These are phyloP conservation scores for Drosophila ambigua DNA, from an alignment of 1,140 invertebrate genomes.

Conservation along the genomic window DNA sequence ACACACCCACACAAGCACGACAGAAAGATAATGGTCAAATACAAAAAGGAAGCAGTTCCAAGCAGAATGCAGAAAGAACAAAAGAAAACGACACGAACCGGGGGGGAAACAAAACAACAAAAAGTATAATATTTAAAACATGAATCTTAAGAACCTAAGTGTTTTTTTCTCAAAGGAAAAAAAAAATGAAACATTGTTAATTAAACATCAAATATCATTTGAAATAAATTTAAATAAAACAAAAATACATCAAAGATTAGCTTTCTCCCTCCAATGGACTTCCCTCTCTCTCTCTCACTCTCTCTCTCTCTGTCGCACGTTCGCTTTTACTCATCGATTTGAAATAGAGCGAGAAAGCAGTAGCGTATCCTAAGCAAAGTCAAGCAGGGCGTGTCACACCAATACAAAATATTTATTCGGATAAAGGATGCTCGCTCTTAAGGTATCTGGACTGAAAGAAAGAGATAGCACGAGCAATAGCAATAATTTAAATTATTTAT, in stretches of 20 bases:
- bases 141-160: conserved; percentile 77
- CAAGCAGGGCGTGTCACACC: no score
- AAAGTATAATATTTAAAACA: conserved; percentile 69
- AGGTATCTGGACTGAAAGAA: no score
- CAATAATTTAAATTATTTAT: no score
- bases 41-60: conserved; percentile 4
- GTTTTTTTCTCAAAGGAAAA: conserved; percentile 77
- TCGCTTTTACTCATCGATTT: no score
- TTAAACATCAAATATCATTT: conserved; percentile 80
- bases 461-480: no score
- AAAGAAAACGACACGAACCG: background rate
- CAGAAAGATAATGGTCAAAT: background rate
- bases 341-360: no score
- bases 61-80: background rate
- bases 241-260: background rate
- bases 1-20: conserved; percentile 4
- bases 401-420: no score
- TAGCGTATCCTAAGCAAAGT: no score
- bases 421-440: no score
- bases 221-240: conserved; percentile 72
- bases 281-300: no score
- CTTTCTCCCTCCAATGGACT: background rate
- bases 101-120: conserved; percentile 17
- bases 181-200: conserved; percentile 75
- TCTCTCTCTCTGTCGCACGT: no score